These are phyloP conservation scores for Pandemis cinnamomeana DNA, from an alignment of 2,888 invertebrate genomes.

Conservation along the genomic window DNA sequence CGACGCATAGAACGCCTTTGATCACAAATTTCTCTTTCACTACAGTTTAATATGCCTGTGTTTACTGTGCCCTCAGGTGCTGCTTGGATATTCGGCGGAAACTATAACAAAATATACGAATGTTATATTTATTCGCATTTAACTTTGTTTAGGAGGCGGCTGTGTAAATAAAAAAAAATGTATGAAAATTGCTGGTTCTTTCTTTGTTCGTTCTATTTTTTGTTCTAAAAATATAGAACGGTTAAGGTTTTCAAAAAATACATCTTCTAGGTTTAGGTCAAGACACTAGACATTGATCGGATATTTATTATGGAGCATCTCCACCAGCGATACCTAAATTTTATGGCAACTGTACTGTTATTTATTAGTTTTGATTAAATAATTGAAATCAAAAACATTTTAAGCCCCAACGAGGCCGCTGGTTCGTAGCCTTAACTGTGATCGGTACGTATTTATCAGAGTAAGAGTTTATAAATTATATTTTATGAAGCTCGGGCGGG, in stretches of 20 bases:
- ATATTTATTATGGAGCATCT: too few species aligned
- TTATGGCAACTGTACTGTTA: neutral
- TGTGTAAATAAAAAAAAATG: neutral
- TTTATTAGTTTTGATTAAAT: neutral
- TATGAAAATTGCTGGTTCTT: too few species aligned
- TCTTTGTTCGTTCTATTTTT: too few species aligned
- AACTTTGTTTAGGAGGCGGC: neutral
- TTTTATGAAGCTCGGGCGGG: too few species aligned
- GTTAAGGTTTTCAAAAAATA: too few species aligned
- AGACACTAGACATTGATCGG: too few species aligned
- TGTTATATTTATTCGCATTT: neutral
- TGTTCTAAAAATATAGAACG: too few species aligned
- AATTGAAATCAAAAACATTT: neutral
- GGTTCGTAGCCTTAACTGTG: neutral
- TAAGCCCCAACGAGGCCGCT: neutral
- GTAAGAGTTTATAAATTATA: too few species aligned
- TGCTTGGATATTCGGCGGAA: constrained; percentile 21
- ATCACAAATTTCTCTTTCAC: constrained; percentile 14
- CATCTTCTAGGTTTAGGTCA: too few species aligned
- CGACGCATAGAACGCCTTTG: constrained; percentile 27
- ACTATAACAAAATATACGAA: constrained; percentile 14
- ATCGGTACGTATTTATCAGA: neutral
- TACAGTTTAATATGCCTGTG: constrained; percentile 17
- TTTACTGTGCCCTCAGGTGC: constrained; percentile 9
- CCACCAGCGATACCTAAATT: too few species aligned